Percentiles rank a stretch among this genome's conserved stretches.
Evolutionary conservation across 2,888 invertebrate species (phyloP).

Genomic region (Pterostichus niger): DNA sequence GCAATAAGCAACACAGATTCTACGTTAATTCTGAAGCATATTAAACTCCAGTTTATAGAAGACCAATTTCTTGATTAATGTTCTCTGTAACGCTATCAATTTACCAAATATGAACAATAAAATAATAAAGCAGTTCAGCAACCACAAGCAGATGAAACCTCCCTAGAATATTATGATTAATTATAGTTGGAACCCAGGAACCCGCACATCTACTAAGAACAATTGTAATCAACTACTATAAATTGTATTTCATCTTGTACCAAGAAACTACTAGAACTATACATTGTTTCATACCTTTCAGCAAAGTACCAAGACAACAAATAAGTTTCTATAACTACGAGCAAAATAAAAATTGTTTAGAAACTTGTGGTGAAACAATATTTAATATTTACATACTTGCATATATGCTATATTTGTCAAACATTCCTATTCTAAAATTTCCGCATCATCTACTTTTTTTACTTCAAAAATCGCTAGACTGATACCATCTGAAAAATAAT

Average conservation of each 20-base stretch:
- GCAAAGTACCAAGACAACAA: neutral
- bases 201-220: conserved; percentile 6
- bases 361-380: too few species aligned
- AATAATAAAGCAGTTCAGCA: conserved; percentile 44
- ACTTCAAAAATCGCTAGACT: too few species aligned
- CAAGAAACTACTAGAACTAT: too few species aligned
- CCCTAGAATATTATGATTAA: conserved; percentile 46
- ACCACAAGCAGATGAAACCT: conserved; percentile 35
- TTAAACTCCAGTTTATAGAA: conserved; percentile 11
- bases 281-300: too few species aligned
- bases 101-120: conserved; percentile 39
- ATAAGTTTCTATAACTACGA: neutral
- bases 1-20: too few species aligned
- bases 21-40: neutral
- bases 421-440: too few species aligned
- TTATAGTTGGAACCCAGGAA: neutral
- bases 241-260: conserved; percentile 7
- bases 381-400: too few species aligned
- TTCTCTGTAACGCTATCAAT: conserved; percentile 32
- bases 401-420: too few species aligned
- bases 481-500: too few species aligned
- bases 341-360: neutral
- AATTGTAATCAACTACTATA: conserved; percentile 27
- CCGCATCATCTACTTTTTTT: too few species aligned
- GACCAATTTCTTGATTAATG: conserved; percentile 40